Conservation (phyloP, 2,113 vertebrate genomes). For the Toxotes chatareus region DNA sequence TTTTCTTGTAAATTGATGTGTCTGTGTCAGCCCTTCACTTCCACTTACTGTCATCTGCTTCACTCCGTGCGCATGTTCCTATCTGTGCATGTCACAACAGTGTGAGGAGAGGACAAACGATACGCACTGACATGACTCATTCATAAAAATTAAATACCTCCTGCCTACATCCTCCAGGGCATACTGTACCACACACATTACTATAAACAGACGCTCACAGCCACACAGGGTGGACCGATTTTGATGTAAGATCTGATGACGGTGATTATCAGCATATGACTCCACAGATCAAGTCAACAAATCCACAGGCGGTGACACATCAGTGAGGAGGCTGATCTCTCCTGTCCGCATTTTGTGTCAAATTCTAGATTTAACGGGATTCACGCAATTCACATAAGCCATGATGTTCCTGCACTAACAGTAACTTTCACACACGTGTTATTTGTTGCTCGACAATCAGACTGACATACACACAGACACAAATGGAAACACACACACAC, state of each 20-base stretch:
- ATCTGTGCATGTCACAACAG: slow-evolving; percentile 35
- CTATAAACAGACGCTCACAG: slow-evolving; percentile 29
- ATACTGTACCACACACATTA: slow-evolving; percentile 13
- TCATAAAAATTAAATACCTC: slow-evolving; percentile 50
- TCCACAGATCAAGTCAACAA: slow-evolving; percentile 3
- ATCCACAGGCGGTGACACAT: slow-evolving; percentile 16
- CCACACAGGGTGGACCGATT: slow-evolving; percentile 35
- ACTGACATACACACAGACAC: neutral
- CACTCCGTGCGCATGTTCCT: slow-evolving; percentile 18
- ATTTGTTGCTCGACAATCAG: slow-evolving; percentile 3
- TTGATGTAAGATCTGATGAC: slow-evolving; percentile 25
- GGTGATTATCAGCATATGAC: neutral
- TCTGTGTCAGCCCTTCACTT: slow-evolving; percentile 49
- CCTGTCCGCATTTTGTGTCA: neutral
- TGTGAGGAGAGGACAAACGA: slow-evolving; percentile 20
- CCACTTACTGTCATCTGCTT: slow-evolving; percentile 36
- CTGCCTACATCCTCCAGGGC: slow-evolving; percentile 41
- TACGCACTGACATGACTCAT: slow-evolving; percentile 61
- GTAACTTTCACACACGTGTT: neutral
- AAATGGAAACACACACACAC: slow-evolving; percentile 18
- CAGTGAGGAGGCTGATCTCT: neutral
- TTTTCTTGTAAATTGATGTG: slow-evolving; percentile 22
- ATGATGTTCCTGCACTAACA: neutral
- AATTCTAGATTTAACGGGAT: no score
- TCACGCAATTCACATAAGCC: neutral